phyloP scores from a whole-genome alignment of 2,113 vertebrate species.

The Candoia aspera region DNA sequence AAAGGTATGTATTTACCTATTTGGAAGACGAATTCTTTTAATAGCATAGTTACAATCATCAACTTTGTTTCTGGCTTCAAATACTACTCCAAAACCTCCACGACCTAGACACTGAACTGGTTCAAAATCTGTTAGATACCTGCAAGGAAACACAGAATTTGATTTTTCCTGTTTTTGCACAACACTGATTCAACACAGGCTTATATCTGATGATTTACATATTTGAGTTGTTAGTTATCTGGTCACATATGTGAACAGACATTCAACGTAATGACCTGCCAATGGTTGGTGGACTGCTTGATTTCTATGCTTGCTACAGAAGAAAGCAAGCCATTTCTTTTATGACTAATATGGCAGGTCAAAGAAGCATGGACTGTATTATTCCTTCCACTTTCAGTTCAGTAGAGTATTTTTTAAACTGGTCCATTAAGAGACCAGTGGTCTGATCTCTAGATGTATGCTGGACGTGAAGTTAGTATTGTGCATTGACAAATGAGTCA shows the following conservation, averaged over 20 bases:
- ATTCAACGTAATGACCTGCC: background rate
- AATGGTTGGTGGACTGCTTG: background rate
- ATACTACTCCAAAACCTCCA: slow-evolving; percentile 96
- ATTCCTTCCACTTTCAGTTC: background rate
- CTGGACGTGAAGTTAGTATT: background rate
- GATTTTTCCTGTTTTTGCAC: background rate
- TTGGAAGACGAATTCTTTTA: slow-evolving; percentile 96
- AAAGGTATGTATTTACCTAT: slow-evolving; percentile 79
- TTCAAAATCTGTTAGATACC: slow-evolving; percentile 97
- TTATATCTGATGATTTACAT: background rate
- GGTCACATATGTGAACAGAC: background rate
- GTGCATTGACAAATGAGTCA: background rate
- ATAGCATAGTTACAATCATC: slow-evolving; percentile 99
- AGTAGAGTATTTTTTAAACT: background rate
- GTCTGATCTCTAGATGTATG: background rate
- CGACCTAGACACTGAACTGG: slow-evolving; percentile 95
- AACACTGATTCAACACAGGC: background rate
- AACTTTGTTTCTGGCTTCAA: slow-evolving; percentile 97
- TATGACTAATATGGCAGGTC: background rate
- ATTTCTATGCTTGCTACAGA: background rate
- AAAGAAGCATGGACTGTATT: background rate
- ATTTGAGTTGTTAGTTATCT: background rate
- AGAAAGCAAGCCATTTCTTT: background rate
- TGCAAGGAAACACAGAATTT: slow-evolving; percentile 59
- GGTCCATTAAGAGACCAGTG: background rate